phyloP scores from a whole-genome alignment of 2,888 invertebrate species.

The Meghimatium bilineatum region DNA sequence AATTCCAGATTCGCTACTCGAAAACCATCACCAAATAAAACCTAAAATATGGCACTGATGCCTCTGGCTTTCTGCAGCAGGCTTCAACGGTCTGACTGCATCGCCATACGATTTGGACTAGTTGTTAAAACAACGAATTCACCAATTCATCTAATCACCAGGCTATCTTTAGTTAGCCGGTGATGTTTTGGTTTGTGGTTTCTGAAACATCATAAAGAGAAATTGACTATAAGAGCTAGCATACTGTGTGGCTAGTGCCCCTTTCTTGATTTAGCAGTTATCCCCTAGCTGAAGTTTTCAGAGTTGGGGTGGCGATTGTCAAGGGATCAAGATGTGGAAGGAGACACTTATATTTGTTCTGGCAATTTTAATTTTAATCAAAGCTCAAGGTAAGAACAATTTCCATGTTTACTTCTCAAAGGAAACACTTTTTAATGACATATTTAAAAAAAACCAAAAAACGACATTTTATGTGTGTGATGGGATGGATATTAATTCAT shows the following conservation, averaged over 20 bases:
- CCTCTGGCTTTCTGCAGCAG: constrained; percentile 29
- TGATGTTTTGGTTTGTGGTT: neutral
- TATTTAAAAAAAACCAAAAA: too few species aligned
- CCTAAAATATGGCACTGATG: neutral
- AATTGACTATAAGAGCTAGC: neutral
- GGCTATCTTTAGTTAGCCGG: constrained; percentile 20
- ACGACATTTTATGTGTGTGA: too few species aligned
- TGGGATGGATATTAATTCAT: too few species aligned
- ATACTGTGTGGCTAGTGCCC: neutral
- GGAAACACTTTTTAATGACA: too few species aligned
- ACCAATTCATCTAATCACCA: neutral
- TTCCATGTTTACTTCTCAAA: too few species aligned
- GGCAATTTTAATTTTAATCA: constrained; percentile 37
- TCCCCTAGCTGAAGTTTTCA: constrained; percentile 35
- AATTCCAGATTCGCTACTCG: neutral
- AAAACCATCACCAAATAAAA: constrained; percentile 7
- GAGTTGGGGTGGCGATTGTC: constrained; percentile 29
- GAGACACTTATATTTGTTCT: constrained; percentile 38
- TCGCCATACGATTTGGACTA: constrained; percentile 8
- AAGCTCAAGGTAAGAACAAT: constrained; percentile 22
- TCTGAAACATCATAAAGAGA: neutral
- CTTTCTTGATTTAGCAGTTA: too few species aligned
- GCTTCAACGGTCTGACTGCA: constrained; percentile 30
- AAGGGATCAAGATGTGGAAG: constrained; percentile 35
- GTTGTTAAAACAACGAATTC: neutral